phyloP scores from a whole-genome alignment of 2,113 vertebrate species.

The Myiopsitta monachus region DNA sequence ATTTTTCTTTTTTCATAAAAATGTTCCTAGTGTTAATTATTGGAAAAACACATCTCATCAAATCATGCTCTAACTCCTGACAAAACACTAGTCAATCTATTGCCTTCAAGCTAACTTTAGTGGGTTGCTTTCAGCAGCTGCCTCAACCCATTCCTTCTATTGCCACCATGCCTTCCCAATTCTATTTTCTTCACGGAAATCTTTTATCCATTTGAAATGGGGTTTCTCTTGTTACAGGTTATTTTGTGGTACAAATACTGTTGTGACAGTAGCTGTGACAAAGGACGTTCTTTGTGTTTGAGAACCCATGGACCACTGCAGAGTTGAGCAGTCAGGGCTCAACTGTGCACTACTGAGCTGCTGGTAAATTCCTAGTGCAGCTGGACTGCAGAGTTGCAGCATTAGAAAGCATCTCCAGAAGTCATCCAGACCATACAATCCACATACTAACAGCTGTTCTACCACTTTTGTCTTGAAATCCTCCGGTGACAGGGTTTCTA shows the following conservation, averaged over 20 bases:
- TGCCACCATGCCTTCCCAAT: neutral
- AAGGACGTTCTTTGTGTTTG: neutral
- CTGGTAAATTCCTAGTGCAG: neutral
- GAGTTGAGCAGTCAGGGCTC: neutral
- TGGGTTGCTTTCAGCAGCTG: neutral
- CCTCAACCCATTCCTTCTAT: neutral
- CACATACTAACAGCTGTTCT: neutral
- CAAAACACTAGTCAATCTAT: neutral
- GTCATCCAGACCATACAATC: neutral
- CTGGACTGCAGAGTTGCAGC: neutral
- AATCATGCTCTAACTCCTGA: neutral
- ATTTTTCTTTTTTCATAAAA: neutral
- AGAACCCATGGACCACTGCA: accelerated
- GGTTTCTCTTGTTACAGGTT: neutral
- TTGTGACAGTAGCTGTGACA: neutral
- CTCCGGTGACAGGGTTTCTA: neutral
- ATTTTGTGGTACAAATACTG: neutral
- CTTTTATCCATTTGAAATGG: neutral
- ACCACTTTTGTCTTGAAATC: neutral
- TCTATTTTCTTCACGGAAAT: neutral
- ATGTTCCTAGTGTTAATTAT: neutral
- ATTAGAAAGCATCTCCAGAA: neutral
- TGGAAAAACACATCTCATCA: neutral
- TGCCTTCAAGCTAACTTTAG: neutral
- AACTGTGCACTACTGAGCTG: neutral